Percentiles rank a stretch among this genome's conserved stretches.
phyloP scores from a whole-genome alignment of 1,140 invertebrate species.

The Acromyrmex echinatior region DNA sequence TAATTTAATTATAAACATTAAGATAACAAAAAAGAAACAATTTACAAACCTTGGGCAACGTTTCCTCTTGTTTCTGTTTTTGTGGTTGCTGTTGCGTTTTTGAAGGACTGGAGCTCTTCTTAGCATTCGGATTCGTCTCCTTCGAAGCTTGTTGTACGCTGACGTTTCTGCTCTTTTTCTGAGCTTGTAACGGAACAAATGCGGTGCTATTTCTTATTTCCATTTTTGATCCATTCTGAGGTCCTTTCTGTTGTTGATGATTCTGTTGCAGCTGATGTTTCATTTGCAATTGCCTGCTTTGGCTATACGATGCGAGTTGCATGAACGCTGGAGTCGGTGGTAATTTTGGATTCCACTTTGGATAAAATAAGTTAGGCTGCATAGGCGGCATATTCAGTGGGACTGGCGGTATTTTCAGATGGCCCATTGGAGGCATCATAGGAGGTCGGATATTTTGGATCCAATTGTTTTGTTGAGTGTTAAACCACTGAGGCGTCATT shows the following conservation, averaged over 20 bases:
- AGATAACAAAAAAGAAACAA: neutral
- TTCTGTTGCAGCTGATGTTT: conserved; percentile 49
- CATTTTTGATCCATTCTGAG: conserved; percentile 65
- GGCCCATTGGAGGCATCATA: conserved; percentile 49
- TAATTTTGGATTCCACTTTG: conserved; percentile 73
- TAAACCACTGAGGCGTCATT: conserved; percentile 79
- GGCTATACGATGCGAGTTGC: conserved; percentile 20
- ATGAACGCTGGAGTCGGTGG: conserved; percentile 48
- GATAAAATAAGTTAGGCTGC: conserved; percentile 38
- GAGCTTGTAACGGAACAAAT: conserved; percentile 86
- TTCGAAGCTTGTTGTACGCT: conserved; percentile 60
- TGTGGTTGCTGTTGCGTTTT: conserved; percentile 47
- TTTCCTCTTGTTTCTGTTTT: conserved; percentile 70
- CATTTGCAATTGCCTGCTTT: conserved; percentile 39
- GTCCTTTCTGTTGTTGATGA: conserved; percentile 10
- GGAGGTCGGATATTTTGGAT: conserved; percentile 69
- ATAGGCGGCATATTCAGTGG: conserved; percentile 59
- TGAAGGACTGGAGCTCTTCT: conserved; percentile 63
- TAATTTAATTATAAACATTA: neutral
- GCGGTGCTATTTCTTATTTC: conserved; percentile 79
- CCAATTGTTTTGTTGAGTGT: conserved; percentile 62
- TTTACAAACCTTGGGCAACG: conserved; percentile 58
- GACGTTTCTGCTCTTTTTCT: conserved; percentile 82
- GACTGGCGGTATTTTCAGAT: conserved; percentile 54
- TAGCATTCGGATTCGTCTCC: conserved; percentile 55